Evolutionary conservation across 2,113 vertebrate genomes (phyloP).

Genomic region (Rousettus leschenaultii): DNA sequence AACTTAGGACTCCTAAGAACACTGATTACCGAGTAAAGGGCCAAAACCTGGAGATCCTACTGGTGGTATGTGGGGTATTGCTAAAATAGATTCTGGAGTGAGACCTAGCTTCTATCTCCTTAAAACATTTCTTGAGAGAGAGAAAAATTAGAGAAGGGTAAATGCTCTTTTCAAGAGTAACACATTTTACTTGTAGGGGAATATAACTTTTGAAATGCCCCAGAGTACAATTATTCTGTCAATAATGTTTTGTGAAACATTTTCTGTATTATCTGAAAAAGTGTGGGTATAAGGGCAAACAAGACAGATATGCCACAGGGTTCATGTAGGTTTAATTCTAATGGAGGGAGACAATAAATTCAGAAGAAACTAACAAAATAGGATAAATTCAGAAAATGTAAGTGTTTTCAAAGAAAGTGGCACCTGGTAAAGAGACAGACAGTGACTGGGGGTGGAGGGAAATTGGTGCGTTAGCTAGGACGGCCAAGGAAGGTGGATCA

Average conservation of each 20-base stretch:
- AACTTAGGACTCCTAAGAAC: not conserved
- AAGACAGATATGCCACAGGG: not conserved
- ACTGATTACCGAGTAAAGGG: too few relatives aligned
- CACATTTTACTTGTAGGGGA: not conserved
- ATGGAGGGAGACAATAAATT: not conserved
- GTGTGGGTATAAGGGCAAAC: not conserved
- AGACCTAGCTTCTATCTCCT: not conserved
- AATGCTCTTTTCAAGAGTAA: not conserved
- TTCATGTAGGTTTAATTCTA: not conserved
- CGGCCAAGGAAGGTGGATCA: rapidly evolving
- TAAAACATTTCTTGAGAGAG: not conserved
- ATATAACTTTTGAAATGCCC: not conserved
- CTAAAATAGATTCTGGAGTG: not conserved
- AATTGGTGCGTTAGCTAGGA: too few relatives aligned
- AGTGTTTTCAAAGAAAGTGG: not conserved
- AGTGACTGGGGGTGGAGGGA: too few relatives aligned
- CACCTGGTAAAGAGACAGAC: not conserved
- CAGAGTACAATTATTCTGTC: not conserved
- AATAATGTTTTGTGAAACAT: not conserved
- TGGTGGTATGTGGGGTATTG: rapidly evolving
- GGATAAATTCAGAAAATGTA: not conserved
- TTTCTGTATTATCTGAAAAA: not conserved
- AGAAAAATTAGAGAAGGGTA: not conserved
- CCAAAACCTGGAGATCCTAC: not conserved
- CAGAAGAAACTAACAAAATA: not conserved